A percentile compares a stretch with the other conserved stretches of the same genome.
These are phyloP conservation scores for Crenichthys baileyi DNA, from an alignment of 2,797 vertebrate species.

Conservation along the genomic window DNA sequence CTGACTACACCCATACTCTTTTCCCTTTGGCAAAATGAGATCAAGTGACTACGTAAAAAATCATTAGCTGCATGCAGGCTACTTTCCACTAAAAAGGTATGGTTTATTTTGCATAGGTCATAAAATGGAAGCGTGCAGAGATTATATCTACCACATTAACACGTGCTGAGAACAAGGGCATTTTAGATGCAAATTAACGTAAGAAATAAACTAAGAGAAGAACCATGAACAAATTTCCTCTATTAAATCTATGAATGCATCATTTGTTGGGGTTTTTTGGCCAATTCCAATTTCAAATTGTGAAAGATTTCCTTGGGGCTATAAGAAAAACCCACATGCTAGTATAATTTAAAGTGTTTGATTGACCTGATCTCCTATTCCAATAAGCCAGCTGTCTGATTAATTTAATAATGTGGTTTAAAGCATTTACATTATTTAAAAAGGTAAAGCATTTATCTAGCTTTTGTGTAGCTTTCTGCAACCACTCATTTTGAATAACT, in stretches of 20 bases:
- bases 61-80: background rate
- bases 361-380: no score
- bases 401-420: no score
- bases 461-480: background rate
- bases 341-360: no score
- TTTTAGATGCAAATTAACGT: background rate
- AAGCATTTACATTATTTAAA: background rate
- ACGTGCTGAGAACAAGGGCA: background rate
- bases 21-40: background rate
- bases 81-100: background rate
- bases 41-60: background rate
- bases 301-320: no score
- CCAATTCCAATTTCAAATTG: background rate
- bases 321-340: no score
- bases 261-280: background rate
- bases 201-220: background rate
- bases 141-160: background rate
- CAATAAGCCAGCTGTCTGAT: no score
- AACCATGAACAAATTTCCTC: background rate
- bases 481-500: no score
- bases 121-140: background rate
- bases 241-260: background rate
- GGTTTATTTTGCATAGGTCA: background rate
- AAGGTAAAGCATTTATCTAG: background rate
- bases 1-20: background rate